These are phyloP conservation scores for Drosophila oshimai DNA, from an alignment of 1,140 invertebrate genomes.

Conservation along the genomic window DNA sequence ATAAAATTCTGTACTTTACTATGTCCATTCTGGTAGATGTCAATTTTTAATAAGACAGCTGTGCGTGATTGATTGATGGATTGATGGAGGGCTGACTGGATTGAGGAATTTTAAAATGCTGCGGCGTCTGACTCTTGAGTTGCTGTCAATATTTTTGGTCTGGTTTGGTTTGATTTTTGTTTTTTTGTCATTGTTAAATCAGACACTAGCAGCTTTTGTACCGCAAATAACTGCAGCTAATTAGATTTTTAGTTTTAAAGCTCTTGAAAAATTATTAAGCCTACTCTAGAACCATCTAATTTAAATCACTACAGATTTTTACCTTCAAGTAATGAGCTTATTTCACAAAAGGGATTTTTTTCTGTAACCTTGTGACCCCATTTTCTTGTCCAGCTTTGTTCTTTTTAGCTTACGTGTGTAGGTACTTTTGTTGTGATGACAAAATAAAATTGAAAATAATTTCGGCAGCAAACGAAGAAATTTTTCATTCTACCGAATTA, in stretches of 20 bases:
- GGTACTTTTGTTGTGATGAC: neutral
- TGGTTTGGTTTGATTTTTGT: too few species aligned
- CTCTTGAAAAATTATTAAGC: too few species aligned
- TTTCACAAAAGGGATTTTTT: too few species aligned
- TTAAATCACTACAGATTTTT: too few species aligned
- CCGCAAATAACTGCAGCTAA: too few species aligned
- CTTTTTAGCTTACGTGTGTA: neutral
- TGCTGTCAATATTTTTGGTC: neutral
- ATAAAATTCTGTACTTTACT: neutral
- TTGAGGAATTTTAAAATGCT: slow-evolving; percentile 9
- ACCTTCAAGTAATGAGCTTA: too few species aligned
- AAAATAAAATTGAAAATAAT: slow-evolving; percentile 43
- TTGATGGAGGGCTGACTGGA: neutral
- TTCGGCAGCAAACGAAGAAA: slow-evolving; percentile 19
- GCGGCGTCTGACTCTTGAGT: slow-evolving; percentile 6
- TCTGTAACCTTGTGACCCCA: neutral
- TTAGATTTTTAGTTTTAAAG: too few species aligned
- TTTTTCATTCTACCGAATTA: slow-evolving; percentile 58
- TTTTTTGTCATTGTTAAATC: neutral
- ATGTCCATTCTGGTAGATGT: slow-evolving; percentile 19
- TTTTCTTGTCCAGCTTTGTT: neutral
- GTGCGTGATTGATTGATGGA: slow-evolving; percentile 34
- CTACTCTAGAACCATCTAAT: too few species aligned
- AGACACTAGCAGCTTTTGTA: neutral
- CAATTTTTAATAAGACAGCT: slow-evolving; percentile 21